These are phyloP conservation scores for Ormyrus pomaceus DNA, from an alignment of 2,888 invertebrate species.

Conservation along the genomic window DNA sequence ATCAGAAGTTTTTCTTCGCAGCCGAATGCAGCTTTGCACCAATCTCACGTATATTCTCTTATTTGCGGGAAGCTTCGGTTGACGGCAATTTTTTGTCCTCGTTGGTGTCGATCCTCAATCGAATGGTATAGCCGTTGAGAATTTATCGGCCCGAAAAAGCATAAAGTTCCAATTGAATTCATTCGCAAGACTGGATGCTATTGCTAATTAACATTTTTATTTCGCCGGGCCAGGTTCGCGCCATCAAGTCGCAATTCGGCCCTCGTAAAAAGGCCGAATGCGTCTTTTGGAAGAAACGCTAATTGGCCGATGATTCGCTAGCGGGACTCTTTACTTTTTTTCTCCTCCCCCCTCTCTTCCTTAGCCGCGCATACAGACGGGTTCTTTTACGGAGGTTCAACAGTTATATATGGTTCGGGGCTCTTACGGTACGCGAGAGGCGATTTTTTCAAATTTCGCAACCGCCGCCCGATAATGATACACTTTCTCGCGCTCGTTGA, in stretches of 20 bases:
- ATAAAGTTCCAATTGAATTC: constrained; percentile 32
- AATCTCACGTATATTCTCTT: too few relatives aligned
- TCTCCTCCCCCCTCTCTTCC: too few relatives aligned
- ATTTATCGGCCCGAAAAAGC: constrained; percentile 12
- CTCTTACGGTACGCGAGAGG: neutral
- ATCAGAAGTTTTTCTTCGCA: too few relatives aligned
- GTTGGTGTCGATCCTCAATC: too few relatives aligned
- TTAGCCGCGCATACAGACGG: neutral
- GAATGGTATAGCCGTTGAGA: too few relatives aligned
- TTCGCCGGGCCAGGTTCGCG: neutral
- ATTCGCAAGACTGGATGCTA: constrained; percentile 16
- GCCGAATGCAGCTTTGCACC: too few relatives aligned
- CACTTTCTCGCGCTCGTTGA: neutral
- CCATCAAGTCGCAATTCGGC: constrained; percentile 4
- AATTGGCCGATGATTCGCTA: constrained; percentile 37
- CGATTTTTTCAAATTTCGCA: constrained; percentile 31
- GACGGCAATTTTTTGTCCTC: too few relatives aligned
- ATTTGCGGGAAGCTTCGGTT: too few relatives aligned
- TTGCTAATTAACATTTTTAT: constrained; percentile 38
- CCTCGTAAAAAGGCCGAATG: neutral
- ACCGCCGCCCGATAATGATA: neutral
- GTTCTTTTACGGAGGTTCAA: constrained; percentile 22
- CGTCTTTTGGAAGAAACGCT: constrained; percentile 32
- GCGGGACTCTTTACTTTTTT: constrained; percentile 38
- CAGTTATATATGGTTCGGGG: neutral